A percentile compares a stretch with the other conserved stretches of the same genome.
These are phyloP conservation scores for Cephalopterus ornatus DNA, from an alignment of 2,113 vertebrate genomes.

Conservation along the genomic window DNA sequence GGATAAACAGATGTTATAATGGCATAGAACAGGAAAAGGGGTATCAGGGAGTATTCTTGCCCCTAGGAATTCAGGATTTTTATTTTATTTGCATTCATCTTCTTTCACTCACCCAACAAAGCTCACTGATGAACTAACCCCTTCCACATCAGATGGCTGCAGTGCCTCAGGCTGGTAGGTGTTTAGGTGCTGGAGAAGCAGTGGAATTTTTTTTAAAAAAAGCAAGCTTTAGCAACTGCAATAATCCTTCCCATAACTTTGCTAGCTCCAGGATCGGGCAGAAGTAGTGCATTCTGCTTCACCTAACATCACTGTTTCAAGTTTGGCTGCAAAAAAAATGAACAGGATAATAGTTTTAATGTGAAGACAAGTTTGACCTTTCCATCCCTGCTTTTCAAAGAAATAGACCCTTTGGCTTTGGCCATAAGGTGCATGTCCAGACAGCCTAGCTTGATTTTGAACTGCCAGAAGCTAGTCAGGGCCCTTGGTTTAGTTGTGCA, in stretches of 20 bases:
- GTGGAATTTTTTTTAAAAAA: no score
- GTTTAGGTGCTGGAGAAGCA: neutral
- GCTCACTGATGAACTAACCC: neutral
- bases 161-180: neutral
- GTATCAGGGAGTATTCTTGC: neutral
- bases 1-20: neutral
- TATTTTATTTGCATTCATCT: neutral
- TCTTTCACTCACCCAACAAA: neutral
- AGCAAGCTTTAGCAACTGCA: neutral
- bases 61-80: neutral
- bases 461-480: neutral
- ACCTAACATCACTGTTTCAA: neutral
- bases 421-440: fast-evolving
- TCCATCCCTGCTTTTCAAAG: neutral
- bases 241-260: neutral
- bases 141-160: neutral
- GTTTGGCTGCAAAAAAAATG: neutral
- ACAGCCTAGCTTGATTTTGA: neutral
- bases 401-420: neutral
- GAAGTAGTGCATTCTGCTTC: neutral
- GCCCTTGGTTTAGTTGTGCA: neutral
- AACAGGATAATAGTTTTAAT: neutral
- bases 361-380: neutral
- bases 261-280: neutral
- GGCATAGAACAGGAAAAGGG: neutral